Evolutionary conservation across 2,888 invertebrate species (phyloP).

Genomic region (Saturnia japonica): DNA sequence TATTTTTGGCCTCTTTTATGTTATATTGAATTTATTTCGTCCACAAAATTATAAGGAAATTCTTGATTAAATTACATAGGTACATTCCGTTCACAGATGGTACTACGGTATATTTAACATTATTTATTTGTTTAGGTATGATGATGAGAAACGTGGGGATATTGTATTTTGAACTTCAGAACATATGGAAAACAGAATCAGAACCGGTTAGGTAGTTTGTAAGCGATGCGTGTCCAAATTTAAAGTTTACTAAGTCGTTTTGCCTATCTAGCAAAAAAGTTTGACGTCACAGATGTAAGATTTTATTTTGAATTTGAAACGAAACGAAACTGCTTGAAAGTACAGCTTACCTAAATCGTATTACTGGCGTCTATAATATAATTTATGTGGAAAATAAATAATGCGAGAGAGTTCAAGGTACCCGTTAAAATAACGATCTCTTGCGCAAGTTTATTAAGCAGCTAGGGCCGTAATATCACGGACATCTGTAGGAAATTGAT

Average conservation of each 20-base stretch:
- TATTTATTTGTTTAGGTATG: background rate
- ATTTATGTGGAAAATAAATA: background rate
- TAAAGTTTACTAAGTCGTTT: background rate
- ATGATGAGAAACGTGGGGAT: background rate
- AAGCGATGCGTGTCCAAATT: background rate
- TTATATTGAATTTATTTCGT: background rate
- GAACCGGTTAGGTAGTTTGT: background rate
- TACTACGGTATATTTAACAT: background rate
- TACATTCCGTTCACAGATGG: background rate
- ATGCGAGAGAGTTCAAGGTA: background rate
- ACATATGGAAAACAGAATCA: background rate
- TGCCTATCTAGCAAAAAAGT: background rate
- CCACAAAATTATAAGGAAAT: background rate
- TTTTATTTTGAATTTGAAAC: background rate
- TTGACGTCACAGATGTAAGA: background rate
- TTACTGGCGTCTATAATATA: background rate
- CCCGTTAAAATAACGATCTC: background rate
- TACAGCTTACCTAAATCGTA: background rate
- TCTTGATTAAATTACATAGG: background rate
- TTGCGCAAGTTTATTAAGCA: background rate
- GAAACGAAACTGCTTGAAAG: background rate
- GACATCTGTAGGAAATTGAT: constrained; percentile 1
- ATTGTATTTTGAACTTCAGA: background rate
- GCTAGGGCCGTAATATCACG: background rate
- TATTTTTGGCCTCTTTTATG: background rate